Percentiles rank a stretch among this genome's conserved stretches.
Evolutionary conservation across 2,797 vertebrate species (phyloP).

Genomic region (Crocodylus rhombifer): DNA sequence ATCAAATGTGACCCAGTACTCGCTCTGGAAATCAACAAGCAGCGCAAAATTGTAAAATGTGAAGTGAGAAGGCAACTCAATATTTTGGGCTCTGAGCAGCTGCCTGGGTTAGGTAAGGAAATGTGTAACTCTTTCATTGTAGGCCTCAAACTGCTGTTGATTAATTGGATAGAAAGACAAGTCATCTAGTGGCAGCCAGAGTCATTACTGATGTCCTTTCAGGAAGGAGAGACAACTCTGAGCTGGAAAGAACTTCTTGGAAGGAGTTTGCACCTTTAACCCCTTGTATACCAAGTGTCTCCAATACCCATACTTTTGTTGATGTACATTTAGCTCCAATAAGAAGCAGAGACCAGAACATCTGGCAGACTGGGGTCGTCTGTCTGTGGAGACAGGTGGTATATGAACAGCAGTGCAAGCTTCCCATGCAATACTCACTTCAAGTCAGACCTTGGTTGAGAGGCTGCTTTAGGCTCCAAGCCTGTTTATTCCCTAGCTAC

Average conservation of each 20-base stretch:
- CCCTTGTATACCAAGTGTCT: neutral
- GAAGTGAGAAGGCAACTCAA: neutral
- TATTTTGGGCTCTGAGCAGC: neutral
- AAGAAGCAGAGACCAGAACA: neutral
- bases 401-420: accelerated
- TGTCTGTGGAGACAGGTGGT: neutral
- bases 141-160: conserved; percentile 18
- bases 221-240: conserved; percentile 11
- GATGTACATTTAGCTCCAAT: neutral
- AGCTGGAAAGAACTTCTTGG: conserved; percentile 22
- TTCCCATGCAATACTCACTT: neutral
- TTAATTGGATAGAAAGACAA: conserved; percentile 51
- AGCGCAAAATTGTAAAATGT: neutral
- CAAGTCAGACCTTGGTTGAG: too few relatives aligned
- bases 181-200: conserved; percentile 48
- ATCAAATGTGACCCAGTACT: conserved; percentile 34
- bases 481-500: too few relatives aligned
- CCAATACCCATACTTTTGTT: neutral
- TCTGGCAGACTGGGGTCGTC: neutral
- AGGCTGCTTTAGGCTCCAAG: too few relatives aligned
- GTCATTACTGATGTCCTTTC: conserved; percentile 44
- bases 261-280: conserved; percentile 23
- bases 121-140: neutral
- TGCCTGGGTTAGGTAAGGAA: conserved; percentile 41
- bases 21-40: neutral